phyloP scores from a whole-genome alignment of 2,888 invertebrate species.

The Drosophila anomelani region DNA sequence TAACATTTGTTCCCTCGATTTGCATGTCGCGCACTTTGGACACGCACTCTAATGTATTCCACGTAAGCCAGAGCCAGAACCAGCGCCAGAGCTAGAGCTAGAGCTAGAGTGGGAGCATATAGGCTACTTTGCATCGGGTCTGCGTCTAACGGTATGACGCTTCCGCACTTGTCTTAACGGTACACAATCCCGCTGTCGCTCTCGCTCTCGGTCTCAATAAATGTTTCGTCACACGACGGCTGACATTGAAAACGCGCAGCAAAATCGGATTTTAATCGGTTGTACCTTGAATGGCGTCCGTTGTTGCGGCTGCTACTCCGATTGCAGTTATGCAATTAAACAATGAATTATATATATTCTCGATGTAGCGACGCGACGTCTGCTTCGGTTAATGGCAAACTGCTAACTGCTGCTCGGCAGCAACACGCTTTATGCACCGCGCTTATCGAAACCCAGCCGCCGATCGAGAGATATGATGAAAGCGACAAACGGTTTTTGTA shows the following conservation, averaged over 20 bases:
- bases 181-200: conserved; percentile 28
- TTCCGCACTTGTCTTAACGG: conserved; percentile 74
- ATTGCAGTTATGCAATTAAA: conserved; percentile 29
- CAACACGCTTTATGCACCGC: conserved; percentile 48
- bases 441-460: conserved; percentile 46
- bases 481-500: conserved; percentile 12
- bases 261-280: conserved; percentile 31
- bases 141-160: conserved; percentile 62
- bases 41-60: conserved; percentile 72
- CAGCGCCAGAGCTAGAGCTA: neutral
- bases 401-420: conserved; percentile 54
- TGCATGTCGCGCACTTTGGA: conserved; percentile 67
- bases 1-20: conserved; percentile 44
- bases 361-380: conserved; percentile 21
- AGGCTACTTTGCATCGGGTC: conserved; percentile 45
- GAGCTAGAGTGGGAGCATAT: conserved; percentile 11
- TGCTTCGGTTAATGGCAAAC: conserved; percentile 43
- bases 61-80: conserved; percentile 55
- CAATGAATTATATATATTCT: conserved; percentile 15
- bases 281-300: conserved; percentile 29
- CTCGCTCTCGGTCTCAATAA: conserved; percentile 9
- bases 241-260: conserved; percentile 21
- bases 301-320: conserved; percentile 1
- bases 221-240: conserved; percentile 1
- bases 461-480: conserved; percentile 38